These are phyloP conservation scores for Lontra canadensis DNA, from an alignment of 2,113 vertebrate genomes.

Conservation along the genomic window DNA sequence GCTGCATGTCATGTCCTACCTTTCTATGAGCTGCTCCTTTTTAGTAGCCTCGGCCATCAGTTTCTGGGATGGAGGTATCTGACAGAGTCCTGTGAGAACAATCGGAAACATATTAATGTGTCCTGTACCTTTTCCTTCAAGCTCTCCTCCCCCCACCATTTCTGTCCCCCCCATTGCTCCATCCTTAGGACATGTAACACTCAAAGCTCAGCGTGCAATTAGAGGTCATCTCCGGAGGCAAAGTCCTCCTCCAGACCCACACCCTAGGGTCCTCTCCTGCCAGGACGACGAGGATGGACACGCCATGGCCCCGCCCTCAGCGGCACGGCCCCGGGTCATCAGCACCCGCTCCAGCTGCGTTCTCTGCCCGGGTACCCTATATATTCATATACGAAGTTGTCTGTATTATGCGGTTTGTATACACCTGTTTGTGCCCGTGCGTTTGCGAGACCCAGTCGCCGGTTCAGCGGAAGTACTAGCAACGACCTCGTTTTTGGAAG, in stretches of 20 bases:
- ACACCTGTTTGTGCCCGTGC: neutral
- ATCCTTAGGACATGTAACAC: accelerated
- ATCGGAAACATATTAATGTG: neutral
- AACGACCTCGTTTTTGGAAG: neutral
- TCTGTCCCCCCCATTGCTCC: neutral
- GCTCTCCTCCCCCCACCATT: neutral
- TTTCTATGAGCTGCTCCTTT: slow-evolving; percentile 65
- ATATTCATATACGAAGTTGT: neutral
- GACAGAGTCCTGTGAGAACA: slow-evolving; percentile 77
- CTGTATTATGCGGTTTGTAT: neutral
- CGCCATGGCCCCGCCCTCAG: neutral
- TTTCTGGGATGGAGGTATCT: slow-evolving; percentile 78
- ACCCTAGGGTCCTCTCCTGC: neutral
- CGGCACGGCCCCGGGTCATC: accelerated
- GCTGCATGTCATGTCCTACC: slow-evolving; percentile 58
- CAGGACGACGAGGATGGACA: accelerated
- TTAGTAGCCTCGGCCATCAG: slow-evolving; percentile 78
- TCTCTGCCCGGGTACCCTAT: too few relatives aligned
- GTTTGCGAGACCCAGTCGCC: neutral
- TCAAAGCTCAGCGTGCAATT: neutral
- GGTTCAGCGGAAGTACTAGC: neutral
- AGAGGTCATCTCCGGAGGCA: neutral
- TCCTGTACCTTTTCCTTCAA: neutral
- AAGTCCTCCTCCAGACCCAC: neutral
- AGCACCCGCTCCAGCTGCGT: neutral